Conservation (phyloP, 2,797 vertebrate genomes). For the Huso huso region DNA sequence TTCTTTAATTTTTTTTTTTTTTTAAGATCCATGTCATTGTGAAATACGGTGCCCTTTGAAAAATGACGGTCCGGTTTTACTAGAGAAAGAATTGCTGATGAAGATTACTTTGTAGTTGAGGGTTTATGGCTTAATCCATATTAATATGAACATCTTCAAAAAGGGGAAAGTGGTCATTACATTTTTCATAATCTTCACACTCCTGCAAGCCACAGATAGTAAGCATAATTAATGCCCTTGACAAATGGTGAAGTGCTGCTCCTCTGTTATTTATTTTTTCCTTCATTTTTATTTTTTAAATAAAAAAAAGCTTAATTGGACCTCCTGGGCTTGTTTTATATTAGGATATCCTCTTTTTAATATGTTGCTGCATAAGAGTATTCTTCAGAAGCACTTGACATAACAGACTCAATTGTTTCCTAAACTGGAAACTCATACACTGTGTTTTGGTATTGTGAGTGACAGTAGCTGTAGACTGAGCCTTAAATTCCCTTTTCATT, state of each 20-base stretch:
- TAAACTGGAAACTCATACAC: slow-evolving; percentile 11
- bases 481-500: slow-evolving; percentile 41
- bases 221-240: slow-evolving; percentile 60
- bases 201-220: slow-evolving; percentile 68
- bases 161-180: slow-evolving; percentile 46
- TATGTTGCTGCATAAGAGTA: slow-evolving; percentile 21
- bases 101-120: slow-evolving; percentile 41
- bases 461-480: slow-evolving; percentile 20
- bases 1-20: slow-evolving; percentile 20
- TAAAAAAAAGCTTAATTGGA: slow-evolving; percentile 22
- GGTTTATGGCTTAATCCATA: slow-evolving; percentile 57
- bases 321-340: slow-evolving; percentile 2
- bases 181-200: slow-evolving; percentile 41
- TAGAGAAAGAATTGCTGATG: slow-evolving; percentile 30
- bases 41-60: slow-evolving; percentile 24
- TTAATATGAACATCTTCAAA: slow-evolving; percentile 52
- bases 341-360: slow-evolving; percentile 23
- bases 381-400: slow-evolving; percentile 24
- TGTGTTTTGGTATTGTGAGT: slow-evolving; percentile 34
- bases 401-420: slow-evolving; percentile 31
- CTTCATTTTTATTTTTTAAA: slow-evolving; percentile 16
- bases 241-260: slow-evolving; percentile 49
- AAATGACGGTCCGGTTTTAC: slow-evolving; percentile 21
- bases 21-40: slow-evolving; percentile 28
- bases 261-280: slow-evolving; percentile 36